Conservation (phyloP, 2,797 vertebrate species). For the Adelosebastes latens region DNA sequence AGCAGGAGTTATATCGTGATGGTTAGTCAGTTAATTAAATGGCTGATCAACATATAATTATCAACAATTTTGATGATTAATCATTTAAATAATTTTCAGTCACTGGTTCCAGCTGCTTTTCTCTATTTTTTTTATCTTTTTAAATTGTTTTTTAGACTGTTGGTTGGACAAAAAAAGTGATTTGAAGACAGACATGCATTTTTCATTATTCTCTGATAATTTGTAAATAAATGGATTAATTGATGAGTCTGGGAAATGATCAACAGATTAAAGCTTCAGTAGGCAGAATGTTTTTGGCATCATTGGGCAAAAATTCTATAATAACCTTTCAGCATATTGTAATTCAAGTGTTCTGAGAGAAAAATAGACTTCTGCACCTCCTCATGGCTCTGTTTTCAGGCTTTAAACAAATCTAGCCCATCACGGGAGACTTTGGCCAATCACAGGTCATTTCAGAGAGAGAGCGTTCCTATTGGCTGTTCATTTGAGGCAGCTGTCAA, state of each 20-base stretch:
- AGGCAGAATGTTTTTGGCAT: no score
- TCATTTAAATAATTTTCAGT: neutral
- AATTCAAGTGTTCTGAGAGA: no score
- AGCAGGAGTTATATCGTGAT: neutral
- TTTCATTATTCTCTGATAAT: neutral
- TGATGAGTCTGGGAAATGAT: neutral
- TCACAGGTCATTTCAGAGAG: no score
- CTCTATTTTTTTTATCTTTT: neutral
- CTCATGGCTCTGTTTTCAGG: no score
- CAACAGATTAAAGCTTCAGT: neutral
- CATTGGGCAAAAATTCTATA: no score
- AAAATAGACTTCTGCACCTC: fast-evolving
- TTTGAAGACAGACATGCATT: neutral
- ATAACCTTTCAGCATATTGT: no score
- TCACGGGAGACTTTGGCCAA: no score
- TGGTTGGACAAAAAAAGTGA: neutral
- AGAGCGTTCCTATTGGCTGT: no score
- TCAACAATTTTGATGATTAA: neutral
- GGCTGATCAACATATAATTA: neutral
- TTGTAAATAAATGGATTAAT: neutral
- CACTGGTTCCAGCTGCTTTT: neutral
- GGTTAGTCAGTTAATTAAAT: neutral
- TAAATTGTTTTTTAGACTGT: neutral
- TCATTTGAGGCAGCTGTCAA: no score
- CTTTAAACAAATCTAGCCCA: no score